Evolutionary conservation across 1,140 invertebrate species (phyloP).

Genomic region (Mizuhopecten yessoensis): DNA sequence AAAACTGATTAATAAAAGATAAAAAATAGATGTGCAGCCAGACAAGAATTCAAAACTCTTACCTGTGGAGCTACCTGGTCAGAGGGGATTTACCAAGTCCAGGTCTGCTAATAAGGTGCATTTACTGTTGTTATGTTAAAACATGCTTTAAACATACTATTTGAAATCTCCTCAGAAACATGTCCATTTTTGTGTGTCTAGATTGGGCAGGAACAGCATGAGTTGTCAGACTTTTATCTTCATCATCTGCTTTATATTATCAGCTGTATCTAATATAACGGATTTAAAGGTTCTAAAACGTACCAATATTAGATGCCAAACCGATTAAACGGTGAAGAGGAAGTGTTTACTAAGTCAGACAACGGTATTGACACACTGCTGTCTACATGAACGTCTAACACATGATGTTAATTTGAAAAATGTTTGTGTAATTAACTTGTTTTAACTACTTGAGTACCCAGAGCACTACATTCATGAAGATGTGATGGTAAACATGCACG

Average conservation of each 20-base stretch:
- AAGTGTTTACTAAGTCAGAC: background rate
- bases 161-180: too few relatives aligned
- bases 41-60: too few relatives aligned
- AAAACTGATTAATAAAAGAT: too few relatives aligned
- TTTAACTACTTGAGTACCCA: background rate
- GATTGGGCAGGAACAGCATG: background rate
- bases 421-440: background rate
- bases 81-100: too few relatives aligned
- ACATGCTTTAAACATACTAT: too few relatives aligned
- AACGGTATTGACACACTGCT: background rate
- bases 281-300: background rate
- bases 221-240: background rate
- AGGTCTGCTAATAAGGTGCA: too few relatives aligned
- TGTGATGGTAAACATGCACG: background rate
- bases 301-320: background rate
- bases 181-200: conserved; percentile 17
- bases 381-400: background rate
- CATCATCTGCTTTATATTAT: background rate
- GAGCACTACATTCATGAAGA: background rate
- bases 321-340: background rate
- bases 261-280: background rate
- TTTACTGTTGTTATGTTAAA: too few relatives aligned
- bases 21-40: too few relatives aligned
- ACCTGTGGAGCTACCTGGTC: too few relatives aligned
- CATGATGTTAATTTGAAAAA: background rate